phyloP scores from a whole-genome alignment of 2,888 invertebrate species.

The Acleris cristana region DNA sequence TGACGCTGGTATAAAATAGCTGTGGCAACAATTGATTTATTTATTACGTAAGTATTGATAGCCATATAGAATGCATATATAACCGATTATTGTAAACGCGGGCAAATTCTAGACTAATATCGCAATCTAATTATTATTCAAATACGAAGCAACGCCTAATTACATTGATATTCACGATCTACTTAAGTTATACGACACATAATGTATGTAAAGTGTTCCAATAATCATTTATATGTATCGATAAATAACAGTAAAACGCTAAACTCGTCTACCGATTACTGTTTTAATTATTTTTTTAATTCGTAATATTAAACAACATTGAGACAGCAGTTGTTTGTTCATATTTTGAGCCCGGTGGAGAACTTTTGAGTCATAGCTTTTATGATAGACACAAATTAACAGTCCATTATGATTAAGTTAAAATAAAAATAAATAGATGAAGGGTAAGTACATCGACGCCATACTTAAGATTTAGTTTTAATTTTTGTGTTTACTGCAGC shows the following conservation, averaged over 20 bases:
- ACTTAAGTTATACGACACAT: constrained; percentile 32
- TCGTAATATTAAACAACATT: not conserved
- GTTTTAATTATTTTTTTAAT: constrained; percentile 2
- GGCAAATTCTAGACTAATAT: constrained; percentile 25
- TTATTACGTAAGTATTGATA: not conserved
- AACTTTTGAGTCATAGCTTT: no score
- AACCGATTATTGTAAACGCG: constrained; percentile 14
- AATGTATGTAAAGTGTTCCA: constrained; percentile 29
- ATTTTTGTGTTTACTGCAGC: no score
- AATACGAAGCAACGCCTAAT: constrained; percentile 27
- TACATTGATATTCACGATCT: constrained; percentile 30
- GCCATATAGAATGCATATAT: constrained; percentile 27
- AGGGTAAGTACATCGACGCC: no score
- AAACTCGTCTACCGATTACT: constrained; percentile 7
- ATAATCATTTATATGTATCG: constrained; percentile 18
- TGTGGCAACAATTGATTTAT: not conserved
- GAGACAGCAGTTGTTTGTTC: not conserved
- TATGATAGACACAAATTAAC: no score
- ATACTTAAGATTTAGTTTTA: no score
- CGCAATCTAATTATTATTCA: constrained; percentile 8
- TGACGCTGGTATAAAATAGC: no score
- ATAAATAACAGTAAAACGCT: constrained; percentile 24
- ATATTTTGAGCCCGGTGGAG: no score
- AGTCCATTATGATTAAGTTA: no score
- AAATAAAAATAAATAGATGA: no score